Evolutionary conservation across 2,113 vertebrate genomes (phyloP).

Genomic region (Dipodomys ordii): DNA sequence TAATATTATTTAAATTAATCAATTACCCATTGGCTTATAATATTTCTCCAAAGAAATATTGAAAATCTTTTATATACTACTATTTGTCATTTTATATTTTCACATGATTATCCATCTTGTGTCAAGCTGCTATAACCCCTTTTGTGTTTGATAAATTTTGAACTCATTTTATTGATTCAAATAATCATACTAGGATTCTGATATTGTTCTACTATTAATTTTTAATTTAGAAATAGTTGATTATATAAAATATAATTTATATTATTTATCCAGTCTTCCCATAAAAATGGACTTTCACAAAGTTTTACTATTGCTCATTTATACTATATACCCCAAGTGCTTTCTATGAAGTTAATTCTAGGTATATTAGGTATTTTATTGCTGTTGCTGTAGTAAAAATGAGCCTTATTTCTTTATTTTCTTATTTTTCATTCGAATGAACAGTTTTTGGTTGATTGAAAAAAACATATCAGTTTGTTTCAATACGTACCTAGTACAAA

Average conservation of each 20-base stretch:
- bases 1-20: constrained; percentile 36
- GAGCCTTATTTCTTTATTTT: constrained; percentile 4
- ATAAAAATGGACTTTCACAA: not conserved
- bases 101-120: constrained; percentile 7
- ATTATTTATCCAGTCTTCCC: not conserved
- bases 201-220: constrained; percentile 42
- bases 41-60: constrained; percentile 40
- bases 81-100: not conserved
- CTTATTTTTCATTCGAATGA: constrained; percentile 40
- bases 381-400: not conserved
- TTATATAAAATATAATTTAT: not conserved
- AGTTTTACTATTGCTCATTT: constrained; percentile 53
- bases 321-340: not conserved
- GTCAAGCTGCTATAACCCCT: too few species aligned
- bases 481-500: constrained; percentile 16
- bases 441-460: not conserved
- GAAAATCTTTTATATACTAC: not conserved
- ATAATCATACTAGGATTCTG: not conserved
- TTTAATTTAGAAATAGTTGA: constrained; percentile 37
- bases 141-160: constrained; percentile 11
- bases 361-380: not conserved
- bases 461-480: constrained; percentile 15
- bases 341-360: constrained; percentile 51
- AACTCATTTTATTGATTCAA: constrained; percentile 22
- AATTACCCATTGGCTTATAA: not conserved